These are phyloP conservation scores for Allygus modestus DNA, from an alignment of 2,888 invertebrate species.

Conservation along the genomic window DNA sequence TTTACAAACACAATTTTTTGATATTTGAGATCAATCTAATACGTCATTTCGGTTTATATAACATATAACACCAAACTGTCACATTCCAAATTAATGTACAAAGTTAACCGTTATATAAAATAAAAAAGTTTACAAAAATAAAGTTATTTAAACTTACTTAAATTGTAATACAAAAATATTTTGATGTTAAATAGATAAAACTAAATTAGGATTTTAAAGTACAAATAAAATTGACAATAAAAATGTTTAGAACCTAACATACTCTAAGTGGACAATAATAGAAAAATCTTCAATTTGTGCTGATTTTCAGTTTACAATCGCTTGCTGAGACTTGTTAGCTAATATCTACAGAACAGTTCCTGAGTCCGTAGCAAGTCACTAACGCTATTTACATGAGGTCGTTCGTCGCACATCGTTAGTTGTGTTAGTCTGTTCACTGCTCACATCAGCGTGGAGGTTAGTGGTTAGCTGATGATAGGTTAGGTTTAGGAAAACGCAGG, in stretches of 20 bases:
- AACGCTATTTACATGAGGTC: constrained; percentile 48
- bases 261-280: too few species aligned
- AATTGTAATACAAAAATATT: too few species aligned
- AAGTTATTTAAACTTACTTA: too few species aligned
- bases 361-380: not conserved
- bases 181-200: too few species aligned
- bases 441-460: constrained; percentile 56
- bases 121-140: not conserved
- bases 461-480: constrained; percentile 64
- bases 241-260: too few species aligned
- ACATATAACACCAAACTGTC: too few species aligned
- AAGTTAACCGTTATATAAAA: not conserved
- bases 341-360: constrained; percentile 20
- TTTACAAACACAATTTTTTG: too few species aligned
- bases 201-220: too few species aligned
- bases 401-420: constrained; percentile 38
- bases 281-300: not conserved
- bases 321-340: not conserved
- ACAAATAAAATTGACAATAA: too few species aligned
- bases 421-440: constrained; percentile 29
- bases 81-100: too few species aligned
- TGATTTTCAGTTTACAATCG: not conserved
- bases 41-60: too few species aligned
- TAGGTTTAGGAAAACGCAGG: constrained; percentile 68
- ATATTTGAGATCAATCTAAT: too few species aligned